phyloP scores from a whole-genome alignment of 1,140 invertebrate genomes.

The Drosophila lowei region DNA sequence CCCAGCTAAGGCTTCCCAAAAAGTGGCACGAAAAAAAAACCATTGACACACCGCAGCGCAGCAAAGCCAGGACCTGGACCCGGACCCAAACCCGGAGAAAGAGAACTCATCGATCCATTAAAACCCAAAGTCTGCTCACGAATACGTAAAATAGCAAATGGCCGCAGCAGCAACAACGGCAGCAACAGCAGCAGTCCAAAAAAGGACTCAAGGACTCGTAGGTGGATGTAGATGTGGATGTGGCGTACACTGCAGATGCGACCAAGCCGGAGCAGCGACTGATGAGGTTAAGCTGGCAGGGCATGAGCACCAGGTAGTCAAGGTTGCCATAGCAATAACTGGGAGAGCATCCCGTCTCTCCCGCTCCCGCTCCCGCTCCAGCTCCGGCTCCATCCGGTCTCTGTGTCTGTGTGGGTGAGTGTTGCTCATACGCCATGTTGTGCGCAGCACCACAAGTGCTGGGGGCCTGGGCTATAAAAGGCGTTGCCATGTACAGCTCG shows the following conservation, averaged over 20 bases:
- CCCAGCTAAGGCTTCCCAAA: neutral
- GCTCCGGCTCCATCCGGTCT: neutral
- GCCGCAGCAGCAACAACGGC: slow-evolving; percentile 29
- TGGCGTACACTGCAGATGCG: slow-evolving; percentile 57
- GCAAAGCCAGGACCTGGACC: slow-evolving; percentile 30
- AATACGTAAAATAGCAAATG: slow-evolving; percentile 58
- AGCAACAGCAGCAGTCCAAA: slow-evolving; percentile 19
- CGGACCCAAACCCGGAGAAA: neutral
- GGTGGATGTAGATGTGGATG: slow-evolving; percentile 45
- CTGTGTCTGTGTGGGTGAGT: slow-evolving; percentile 8
- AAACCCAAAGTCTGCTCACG: slow-evolving; percentile 76
- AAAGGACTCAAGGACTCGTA: slow-evolving; percentile 61
- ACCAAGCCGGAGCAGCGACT: slow-evolving; percentile 19
- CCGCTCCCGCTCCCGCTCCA: no score
- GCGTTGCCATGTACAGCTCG: slow-evolving; percentile 69
- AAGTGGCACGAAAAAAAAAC: slow-evolving; percentile 10
- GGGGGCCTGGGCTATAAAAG: slow-evolving; percentile 61
- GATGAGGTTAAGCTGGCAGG: slow-evolving; percentile 61
- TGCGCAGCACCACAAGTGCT: slow-evolving; percentile 61
- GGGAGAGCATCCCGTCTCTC: slow-evolving; percentile 32
- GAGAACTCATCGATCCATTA: slow-evolving; percentile 78
- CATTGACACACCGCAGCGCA: slow-evolving; percentile 45
- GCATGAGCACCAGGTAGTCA: slow-evolving; percentile 77
- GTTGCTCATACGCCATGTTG: slow-evolving; percentile 76
- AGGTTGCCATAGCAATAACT: slow-evolving; percentile 77